Evolutionary conservation across 2,888 invertebrate genomes (phyloP).

Genomic region (Meloe dianella): DNA sequence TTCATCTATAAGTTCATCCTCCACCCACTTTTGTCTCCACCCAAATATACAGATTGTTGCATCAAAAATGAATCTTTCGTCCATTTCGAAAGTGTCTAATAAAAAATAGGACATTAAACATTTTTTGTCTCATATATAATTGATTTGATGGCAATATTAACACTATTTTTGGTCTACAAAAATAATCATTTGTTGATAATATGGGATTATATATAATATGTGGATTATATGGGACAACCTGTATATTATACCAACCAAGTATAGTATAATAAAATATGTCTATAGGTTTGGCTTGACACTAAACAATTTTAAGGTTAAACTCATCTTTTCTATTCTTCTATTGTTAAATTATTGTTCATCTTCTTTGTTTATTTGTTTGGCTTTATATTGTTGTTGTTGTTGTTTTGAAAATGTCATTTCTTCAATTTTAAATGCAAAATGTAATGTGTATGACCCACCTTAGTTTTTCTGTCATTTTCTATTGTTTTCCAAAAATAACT

Average conservation of each 20-base stretch:
- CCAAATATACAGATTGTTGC: neutral
- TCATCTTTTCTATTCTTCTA: constrained; percentile 5
- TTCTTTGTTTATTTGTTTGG: neutral
- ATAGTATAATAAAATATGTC: neutral
- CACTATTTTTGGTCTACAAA: no score
- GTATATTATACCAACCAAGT: neutral
- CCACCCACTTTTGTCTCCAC: constrained; percentile 2
- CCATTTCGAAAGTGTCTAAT: no score
- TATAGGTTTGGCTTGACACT: constrained; percentile 8
- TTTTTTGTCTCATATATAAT: no score
- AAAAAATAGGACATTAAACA: no score
- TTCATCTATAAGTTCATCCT: neutral
- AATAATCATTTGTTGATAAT: no score
- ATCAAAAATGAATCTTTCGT: neutral
- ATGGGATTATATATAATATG: no score
- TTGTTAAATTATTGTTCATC: neutral
- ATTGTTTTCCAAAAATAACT: neutral
- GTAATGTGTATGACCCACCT: neutral
- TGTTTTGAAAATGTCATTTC: neutral
- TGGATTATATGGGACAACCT: neutral
- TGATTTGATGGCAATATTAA: no score
- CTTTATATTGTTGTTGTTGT: neutral
- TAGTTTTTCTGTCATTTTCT: neutral
- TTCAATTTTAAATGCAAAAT: neutral
- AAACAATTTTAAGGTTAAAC: constrained; percentile 8